A percentile compares a stretch with the other conserved stretches of the same genome.
phyloP scores from a whole-genome alignment of 1,140 invertebrate genomes.

The Calephelis virginiensis region DNA sequence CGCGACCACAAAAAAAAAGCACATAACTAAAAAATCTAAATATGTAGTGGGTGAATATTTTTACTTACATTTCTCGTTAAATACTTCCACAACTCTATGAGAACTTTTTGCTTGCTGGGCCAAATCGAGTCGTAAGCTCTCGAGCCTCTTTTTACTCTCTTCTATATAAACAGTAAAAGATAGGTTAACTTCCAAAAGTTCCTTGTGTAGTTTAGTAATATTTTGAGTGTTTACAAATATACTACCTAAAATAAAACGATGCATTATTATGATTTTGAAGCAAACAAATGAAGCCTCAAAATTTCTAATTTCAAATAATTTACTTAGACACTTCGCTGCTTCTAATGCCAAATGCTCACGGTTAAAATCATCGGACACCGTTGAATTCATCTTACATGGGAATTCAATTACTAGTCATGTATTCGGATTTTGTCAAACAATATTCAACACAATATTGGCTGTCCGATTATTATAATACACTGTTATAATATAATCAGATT shows the following conservation, averaged over 20 bases:
- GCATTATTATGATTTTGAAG: slow-evolving; percentile 24
- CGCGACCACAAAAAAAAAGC: too few relatives aligned
- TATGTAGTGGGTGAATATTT: not conserved
- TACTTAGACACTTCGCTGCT: slow-evolving; percentile 60
- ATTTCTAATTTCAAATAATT: slow-evolving; percentile 69
- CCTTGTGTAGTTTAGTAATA: slow-evolving; percentile 47
- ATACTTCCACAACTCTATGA: slow-evolving; percentile 59
- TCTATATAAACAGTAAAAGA: slow-evolving; percentile 68
- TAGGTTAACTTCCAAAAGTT: slow-evolving; percentile 65
- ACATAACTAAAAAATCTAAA: not conserved
- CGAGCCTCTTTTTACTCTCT: slow-evolving; percentile 64
- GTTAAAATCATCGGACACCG: slow-evolving; percentile 56
- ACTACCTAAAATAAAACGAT: slow-evolving; percentile 53
- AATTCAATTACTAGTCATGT: slow-evolving; percentile 24
- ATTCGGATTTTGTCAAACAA: not conserved
- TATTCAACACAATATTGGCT: not conserved
- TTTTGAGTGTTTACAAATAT: slow-evolving; percentile 51
- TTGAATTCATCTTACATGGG: slow-evolving; percentile 61
- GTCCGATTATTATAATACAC: too few relatives aligned
- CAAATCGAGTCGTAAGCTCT: slow-evolving; percentile 48
- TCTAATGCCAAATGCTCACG: slow-evolving; percentile 60
- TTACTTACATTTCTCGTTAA: slow-evolving; percentile 60
- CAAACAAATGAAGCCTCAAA: slow-evolving; percentile 52
- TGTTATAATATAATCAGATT: too few relatives aligned
- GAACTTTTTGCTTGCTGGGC: slow-evolving; percentile 60